Evolutionary conservation across 2,888 invertebrate species (phyloP), one percentile per base, ranked within the genome.

Genomic region (Leucophenga maculata): DNA sequence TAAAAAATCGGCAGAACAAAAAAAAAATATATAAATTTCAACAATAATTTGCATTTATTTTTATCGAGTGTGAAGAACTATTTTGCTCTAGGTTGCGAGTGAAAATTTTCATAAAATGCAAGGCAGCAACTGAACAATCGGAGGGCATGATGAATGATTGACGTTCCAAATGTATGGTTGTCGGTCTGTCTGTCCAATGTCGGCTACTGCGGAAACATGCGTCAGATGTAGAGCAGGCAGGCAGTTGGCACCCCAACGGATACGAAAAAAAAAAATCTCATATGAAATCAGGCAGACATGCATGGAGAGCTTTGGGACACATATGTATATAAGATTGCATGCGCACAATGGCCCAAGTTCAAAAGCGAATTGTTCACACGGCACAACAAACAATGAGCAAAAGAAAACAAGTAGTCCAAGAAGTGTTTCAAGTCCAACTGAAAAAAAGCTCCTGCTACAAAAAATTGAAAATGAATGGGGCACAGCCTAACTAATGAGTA

Each of bases 121-220:
- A 3, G 39, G 39, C 39, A 39, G 39, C 39, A 39, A 39, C 39
- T 39, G 39, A 39, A 39, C 39, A 39, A 39, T 39, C 39, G 8
- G 39, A 39, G 39, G 39, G 39, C 3, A 39, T 8, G 32, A n/a
- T 26, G 39, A 39, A 39, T 39, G 39, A 39, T 39, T 39, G 39
- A 39, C 39, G 39, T 11, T 39, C 39, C 39, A 39, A 39, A 39
- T 11, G 18, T 18, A 54, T 18, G 20, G 6, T 13, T 54, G 54
- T 11, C 16, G 1, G 50, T n/a, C 11, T 13, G 54, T 6, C n/a
- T 20, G 59, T 11, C 59, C n/a, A 31, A n/a, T n/a, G 31, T 11
- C 44, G 11, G 44, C 52, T 20, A 54, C 54, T 20, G 54, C 69
- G 72, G 69, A 72, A 71, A 62, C 67, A 44, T 66, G 32, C n/a